Evolutionary conservation across 2,113 vertebrate genomes (phyloP).

Genomic region (Mesoclemmys tuberculata): DNA sequence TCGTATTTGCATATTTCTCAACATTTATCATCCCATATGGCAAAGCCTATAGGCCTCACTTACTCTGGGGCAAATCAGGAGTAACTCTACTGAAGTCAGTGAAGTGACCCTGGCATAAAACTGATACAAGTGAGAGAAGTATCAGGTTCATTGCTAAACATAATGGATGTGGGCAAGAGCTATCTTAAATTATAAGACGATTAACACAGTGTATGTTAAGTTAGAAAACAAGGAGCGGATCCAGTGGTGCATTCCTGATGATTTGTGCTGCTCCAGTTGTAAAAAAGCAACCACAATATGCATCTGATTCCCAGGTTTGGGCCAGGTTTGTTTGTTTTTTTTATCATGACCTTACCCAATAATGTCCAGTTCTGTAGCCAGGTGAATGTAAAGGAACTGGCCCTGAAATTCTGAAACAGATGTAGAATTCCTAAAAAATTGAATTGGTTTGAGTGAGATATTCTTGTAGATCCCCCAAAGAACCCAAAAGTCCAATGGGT

Average conservation of each 20-base stretch:
- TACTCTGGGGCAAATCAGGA: conserved; percentile 20
- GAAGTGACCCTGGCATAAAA: neutral
- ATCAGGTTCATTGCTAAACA: neutral
- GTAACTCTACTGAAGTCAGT: neutral
- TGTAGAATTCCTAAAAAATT: no score
- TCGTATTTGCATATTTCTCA: neutral
- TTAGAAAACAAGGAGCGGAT: neutral
- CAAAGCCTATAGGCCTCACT: neutral
- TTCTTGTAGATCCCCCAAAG: neutral
- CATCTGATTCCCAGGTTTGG: neutral
- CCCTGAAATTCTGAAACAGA: neutral
- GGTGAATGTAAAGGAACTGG: neutral
- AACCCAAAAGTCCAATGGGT: fast-evolving
- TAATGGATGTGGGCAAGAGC: no score
- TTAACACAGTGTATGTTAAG: neutral
- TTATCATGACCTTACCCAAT: neutral
- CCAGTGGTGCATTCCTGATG: neutral
- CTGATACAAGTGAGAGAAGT: neutral
- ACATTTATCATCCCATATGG: neutral
- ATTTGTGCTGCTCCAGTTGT: neutral
- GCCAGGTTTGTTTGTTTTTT: neutral
- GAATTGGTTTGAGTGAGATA: neutral
- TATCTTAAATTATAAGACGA: neutral
- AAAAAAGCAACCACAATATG: neutral
- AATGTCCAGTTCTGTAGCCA: neutral